Evolutionary conservation across 2,113 vertebrate species (phyloP).

Genomic region (Saiga tatarica): DNA sequence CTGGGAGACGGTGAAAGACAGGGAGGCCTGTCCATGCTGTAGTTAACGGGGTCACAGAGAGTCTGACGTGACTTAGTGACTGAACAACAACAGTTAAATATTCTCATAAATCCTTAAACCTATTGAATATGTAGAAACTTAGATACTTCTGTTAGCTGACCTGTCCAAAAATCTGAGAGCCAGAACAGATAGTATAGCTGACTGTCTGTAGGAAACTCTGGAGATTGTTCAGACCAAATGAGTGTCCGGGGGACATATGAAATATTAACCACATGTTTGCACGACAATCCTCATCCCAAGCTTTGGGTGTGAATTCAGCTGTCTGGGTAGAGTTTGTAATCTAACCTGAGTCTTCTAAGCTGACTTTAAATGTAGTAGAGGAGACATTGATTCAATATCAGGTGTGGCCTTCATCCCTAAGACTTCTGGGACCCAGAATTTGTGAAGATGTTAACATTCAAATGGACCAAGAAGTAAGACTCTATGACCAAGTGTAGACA

Average conservation of each 20-base stretch:
- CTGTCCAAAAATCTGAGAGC: background rate
- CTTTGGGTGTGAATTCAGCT: background rate
- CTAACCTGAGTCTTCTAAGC: background rate
- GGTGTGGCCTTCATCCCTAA: background rate
- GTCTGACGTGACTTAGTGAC: background rate
- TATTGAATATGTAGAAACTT: background rate
- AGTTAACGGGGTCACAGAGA: background rate
- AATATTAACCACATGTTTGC: background rate
- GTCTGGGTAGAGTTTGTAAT: background rate
- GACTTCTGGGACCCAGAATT: background rate
- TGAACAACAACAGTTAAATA: background rate
- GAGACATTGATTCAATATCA: background rate
- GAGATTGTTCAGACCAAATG: background rate
- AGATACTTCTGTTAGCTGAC: background rate
- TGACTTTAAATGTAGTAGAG: background rate
- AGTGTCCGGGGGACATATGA: background rate
- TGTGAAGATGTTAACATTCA: background rate
- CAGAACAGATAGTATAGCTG: background rate
- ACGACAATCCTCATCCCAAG: background rate
- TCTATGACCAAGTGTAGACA: background rate
- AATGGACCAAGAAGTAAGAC: background rate
- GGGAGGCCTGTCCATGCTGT: background rate
- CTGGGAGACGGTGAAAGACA: background rate
- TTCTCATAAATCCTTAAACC: background rate
- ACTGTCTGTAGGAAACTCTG: background rate